These are phyloP conservation scores for Agelas oroides DNA, from an alignment of 37 sponge, comb jelly and placozoan species.

Conservation along the genomic window DNA sequence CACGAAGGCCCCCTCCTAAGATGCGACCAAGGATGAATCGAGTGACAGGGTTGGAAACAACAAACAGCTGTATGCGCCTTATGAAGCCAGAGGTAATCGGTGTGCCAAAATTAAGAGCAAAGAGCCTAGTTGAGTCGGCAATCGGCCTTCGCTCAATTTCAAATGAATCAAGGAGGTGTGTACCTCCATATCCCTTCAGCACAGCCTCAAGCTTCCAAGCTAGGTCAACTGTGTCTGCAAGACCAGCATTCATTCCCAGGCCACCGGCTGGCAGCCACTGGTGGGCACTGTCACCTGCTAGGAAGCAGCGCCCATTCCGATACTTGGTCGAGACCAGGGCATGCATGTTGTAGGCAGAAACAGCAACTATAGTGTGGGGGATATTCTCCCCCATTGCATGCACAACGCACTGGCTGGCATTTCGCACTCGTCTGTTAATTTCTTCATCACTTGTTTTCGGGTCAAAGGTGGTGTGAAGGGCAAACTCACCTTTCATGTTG, in stretches of 20 bases:
- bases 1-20: too few relatives aligned
- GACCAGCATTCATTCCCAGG: conserved; percentile 82
- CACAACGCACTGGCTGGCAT: conserved; percentile 6
- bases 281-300: conserved; percentile 84
- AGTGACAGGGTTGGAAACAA: too few relatives aligned
- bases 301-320: conserved; percentile 63
- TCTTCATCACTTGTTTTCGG: conserved; percentile 24
- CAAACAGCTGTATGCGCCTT: too few relatives aligned
- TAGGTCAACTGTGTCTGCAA: conserved; percentile 69
- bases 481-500: conserved; percentile 37
- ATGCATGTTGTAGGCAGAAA: conserved; percentile 66
- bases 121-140: conserved; percentile 48
- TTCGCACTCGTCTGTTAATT: conserved; percentile 11
- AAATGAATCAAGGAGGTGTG: conserved; percentile 65
- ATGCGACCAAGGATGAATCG: too few relatives aligned
- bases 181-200: conserved; percentile 76
- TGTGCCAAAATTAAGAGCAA: conserved; percentile 29
- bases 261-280: conserved; percentile 89
- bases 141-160: conserved; percentile 57
- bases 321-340: conserved; percentile 64
- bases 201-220: conserved; percentile 84
- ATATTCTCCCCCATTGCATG: conserved; percentile 41
- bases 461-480: conserved; percentile 34
- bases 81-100: too few relatives aligned
- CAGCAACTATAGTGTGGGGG: conserved; percentile 32